phyloP scores from a whole-genome alignment of 2,888 invertebrate genomes.

The Dynastes maya region DNA sequence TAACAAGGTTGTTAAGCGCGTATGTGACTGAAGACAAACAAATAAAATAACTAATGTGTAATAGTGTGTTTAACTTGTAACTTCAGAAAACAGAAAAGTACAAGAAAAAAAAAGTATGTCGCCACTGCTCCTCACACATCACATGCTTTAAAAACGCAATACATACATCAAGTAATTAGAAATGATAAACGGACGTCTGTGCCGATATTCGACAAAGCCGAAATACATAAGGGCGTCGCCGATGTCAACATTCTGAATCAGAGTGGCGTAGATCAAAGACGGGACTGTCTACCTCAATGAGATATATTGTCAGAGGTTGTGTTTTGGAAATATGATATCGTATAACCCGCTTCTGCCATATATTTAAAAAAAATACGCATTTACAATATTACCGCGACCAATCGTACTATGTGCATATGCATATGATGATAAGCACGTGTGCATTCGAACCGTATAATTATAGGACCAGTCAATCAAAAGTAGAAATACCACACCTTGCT shows the following conservation, averaged over 20 bases:
- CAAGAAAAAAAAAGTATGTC: not conserved
- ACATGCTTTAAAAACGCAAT: slow-evolving; percentile 57
- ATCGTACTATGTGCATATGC: no score
- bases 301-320: slow-evolving; percentile 47
- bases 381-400: not conserved
- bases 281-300: slow-evolving; percentile 60
- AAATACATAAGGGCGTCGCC: slow-evolving; percentile 34
- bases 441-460: no score
- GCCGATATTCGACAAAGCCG: slow-evolving; percentile 49
- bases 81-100: not conserved
- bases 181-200: slow-evolving; percentile 56
- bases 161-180: slow-evolving; percentile 59
- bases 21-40: no score
- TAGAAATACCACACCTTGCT: no score
- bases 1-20: no score
- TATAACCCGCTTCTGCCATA: slow-evolving; percentile 20
- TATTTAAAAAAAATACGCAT: slow-evolving; percentile 15
- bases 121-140: not conserved
- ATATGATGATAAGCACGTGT: no score
- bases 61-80: no score
- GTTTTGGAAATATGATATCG: slow-evolving; percentile 35
- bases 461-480: no score
- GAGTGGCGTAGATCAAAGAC: slow-evolving; percentile 59
- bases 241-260: slow-evolving; percentile 52
- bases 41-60: no score